phyloP scores from a whole-genome alignment of 2,797 vertebrate genomes.

The Glossophaga mutica region DNA sequence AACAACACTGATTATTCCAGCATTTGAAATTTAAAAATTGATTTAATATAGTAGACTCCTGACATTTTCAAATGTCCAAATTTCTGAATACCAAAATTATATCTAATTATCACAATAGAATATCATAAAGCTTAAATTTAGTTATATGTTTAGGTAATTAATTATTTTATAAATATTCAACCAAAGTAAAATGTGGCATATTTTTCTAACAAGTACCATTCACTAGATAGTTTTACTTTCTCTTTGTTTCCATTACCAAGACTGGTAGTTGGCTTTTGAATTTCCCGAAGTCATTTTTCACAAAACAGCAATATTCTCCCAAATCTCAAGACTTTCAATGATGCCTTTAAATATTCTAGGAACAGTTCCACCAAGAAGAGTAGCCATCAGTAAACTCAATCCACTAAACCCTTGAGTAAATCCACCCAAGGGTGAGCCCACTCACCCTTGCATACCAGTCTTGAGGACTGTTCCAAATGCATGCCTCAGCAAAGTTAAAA shows the following conservation, averaged over 20 bases:
- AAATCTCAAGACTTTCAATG: neutral
- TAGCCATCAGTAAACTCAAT: neutral
- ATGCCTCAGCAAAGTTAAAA: neutral
- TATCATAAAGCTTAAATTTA: slow-evolving; percentile 5
- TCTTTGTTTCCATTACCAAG: neutral
- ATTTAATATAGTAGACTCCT: slow-evolving; percentile 36
- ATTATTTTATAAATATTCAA: slow-evolving; percentile 56
- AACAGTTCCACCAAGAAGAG: neutral
- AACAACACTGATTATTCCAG: neutral
- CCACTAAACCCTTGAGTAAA: neutral
- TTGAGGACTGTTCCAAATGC: neutral
- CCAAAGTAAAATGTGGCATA: neutral
- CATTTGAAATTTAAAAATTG: slow-evolving; percentile 38
- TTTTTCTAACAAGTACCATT: neutral
- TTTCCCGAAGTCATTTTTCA: neutral
- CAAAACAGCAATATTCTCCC: neutral
- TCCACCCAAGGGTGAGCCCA: too few species aligned
- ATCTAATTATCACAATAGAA: slow-evolving; percentile 39
- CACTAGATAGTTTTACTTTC: neutral
- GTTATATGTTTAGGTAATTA: neutral
- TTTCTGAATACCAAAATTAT: slow-evolving; percentile 35
- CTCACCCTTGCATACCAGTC: neutral
- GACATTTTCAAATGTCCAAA: slow-evolving; percentile 39
- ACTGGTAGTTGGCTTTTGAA: neutral
- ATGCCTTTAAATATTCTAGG: neutral